Evolutionary conservation across 2,113 vertebrate species (phyloP), one percentile per base, ranked within the genome.

Genomic region (Sebastes schlegelii): DNA sequence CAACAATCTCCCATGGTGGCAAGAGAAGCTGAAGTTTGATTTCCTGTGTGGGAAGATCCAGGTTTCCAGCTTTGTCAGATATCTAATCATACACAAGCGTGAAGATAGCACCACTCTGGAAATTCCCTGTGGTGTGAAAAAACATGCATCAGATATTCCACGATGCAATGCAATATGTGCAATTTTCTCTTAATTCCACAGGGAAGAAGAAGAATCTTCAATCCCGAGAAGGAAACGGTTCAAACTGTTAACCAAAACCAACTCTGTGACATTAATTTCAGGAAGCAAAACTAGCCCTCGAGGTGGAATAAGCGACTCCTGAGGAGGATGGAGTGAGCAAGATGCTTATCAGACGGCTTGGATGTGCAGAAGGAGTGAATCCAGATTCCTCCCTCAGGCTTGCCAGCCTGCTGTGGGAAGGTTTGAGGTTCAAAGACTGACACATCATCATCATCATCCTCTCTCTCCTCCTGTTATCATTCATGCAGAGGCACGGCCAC

Each of bases 381-480:
- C 63, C 76, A 60, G 78, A 65, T 58, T 57, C 70, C 66, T 82
- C 74, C 86, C 74, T 70, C 76, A 42, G 79, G 80, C 64, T 3
- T 78, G 65, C 46, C 46, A 55, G 62, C 55, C 75, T 75, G 72
- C 80, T 75, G 79, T 54, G 69, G 79, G 77, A 80, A 26, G 79
- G 86, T 77, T 75, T 73, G 82, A 91, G 82, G 85, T 89, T 84
- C 83, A 89, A 84, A 83, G 74, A 85, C 85, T 89, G 88, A 85
- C 82, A 91, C 77, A 91, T 90, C 72, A 78, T 84, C 67, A 26
- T 26, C 26, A 23, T 61, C 79, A 13, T 75, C 84, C 77, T 70
- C 55, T 40, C 60, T 49, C 48, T 49, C 26, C 26, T 26, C 48
- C 54, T 7, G 77, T 83, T 83, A 88, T 89, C 83, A 69, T 48